Percentiles rank a stretch among this genome's conserved stretches.
Conservation (phyloP, 2,113 vertebrate genomes). For the Hemiscyllium ocellatum region DNA sequence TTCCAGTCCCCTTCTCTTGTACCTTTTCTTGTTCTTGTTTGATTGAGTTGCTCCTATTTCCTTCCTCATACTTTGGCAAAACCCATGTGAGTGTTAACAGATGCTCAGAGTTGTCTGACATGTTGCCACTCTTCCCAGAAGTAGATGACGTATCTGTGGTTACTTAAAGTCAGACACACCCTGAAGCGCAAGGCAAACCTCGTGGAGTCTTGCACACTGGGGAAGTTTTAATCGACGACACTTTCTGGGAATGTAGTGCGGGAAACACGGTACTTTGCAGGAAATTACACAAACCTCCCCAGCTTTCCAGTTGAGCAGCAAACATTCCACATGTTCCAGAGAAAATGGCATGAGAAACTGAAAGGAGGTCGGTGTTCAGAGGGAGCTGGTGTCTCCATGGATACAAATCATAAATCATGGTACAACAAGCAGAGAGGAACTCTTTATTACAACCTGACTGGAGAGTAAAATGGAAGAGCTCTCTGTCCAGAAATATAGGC, state of each 20-base stretch:
- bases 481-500: no score
- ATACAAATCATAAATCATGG: no score
- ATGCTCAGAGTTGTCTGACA: background rate
- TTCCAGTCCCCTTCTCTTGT: background rate
- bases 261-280: background rate
- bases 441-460: no score
- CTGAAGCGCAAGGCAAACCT: background rate
- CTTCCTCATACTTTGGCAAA: background rate
- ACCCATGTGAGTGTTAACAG: background rate
- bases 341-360: background rate
- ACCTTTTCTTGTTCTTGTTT: background rate
- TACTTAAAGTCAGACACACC: background rate
- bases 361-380: no score
- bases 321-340: background rate
- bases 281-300: background rate
- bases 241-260: background rate
- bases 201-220: background rate
- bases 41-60: background rate
- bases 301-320: background rate
- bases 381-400: no score
- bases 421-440: no score
- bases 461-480: no score
- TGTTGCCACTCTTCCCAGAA: background rate
- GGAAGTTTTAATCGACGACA: background rate
- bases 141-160: background rate